phyloP scores from a whole-genome alignment of 2,797 vertebrate species.

The Gorsachius magnificus region DNA sequence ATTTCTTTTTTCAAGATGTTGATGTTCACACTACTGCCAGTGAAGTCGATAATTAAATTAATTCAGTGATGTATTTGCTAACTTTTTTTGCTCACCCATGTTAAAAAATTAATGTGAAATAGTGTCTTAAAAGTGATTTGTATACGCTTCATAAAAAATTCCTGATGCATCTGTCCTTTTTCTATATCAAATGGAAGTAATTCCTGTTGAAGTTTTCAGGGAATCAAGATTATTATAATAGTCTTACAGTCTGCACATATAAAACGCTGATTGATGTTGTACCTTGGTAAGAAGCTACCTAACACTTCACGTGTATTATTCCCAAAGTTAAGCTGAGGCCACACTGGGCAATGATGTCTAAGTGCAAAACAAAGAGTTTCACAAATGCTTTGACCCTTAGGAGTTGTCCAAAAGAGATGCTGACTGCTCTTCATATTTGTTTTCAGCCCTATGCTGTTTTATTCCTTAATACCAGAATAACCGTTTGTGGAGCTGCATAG shows the following conservation, averaged over 20 bases:
- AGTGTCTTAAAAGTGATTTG: background rate
- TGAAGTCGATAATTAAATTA: background rate
- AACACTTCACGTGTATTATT: background rate
- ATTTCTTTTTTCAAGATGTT: background rate
- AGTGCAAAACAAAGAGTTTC: background rate
- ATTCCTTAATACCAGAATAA: background rate
- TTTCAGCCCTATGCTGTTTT: background rate
- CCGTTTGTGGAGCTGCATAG: background rate
- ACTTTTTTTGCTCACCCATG: background rate
- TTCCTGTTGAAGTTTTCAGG: background rate
- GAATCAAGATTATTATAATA: background rate
- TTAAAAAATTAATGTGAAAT: background rate
- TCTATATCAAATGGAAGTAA: background rate
- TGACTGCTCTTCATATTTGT: background rate
- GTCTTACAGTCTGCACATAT: background rate
- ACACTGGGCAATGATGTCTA: background rate
- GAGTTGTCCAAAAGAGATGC: background rate
- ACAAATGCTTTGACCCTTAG: background rate
- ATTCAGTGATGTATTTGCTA: background rate
- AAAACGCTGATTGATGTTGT: background rate
- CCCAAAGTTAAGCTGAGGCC: background rate
- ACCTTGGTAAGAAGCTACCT: background rate
- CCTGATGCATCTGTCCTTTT: background rate
- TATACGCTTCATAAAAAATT: background rate
- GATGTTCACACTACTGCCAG: background rate